Evolutionary conservation across 2,113 vertebrate species (phyloP).

Genomic region (Onychorhynchus coronatus): DNA sequence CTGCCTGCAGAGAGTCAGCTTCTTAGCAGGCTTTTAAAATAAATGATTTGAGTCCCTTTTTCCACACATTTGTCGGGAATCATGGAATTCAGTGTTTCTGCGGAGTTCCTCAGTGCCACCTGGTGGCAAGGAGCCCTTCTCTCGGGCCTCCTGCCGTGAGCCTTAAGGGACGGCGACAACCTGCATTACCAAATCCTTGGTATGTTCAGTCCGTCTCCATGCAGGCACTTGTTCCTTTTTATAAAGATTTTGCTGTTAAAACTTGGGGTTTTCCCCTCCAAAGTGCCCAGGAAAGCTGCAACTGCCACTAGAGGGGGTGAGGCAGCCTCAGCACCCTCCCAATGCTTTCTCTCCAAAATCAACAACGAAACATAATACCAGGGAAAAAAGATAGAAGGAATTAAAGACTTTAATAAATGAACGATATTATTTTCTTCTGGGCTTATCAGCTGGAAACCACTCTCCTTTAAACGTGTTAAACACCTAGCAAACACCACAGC

Average conservation of each 20-base stretch:
- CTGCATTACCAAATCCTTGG: neutral
- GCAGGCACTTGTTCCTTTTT: neutral
- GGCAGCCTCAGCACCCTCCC: neutral
- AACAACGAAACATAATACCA: constrained; percentile 21
- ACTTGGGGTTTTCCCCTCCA: neutral
- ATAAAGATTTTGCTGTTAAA: neutral
- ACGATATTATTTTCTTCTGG: neutral
- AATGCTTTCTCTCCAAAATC: neutral
- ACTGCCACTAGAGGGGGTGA: constrained; percentile 45
- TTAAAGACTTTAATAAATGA: neutral
- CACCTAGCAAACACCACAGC: neutral
- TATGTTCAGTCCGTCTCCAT: neutral
- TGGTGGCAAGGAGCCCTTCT: neutral
- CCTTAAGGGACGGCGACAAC: neutral
- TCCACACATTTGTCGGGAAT: rapidly evolving
- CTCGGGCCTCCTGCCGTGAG: neutral
- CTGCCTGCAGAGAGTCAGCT: neutral
- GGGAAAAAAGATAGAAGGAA: neutral
- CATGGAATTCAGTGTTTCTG: neutral
- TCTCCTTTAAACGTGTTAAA: neutral
- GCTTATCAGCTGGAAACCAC: neutral
- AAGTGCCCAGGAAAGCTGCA: neutral
- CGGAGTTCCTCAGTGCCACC: constrained; percentile 11
- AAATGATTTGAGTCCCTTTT: neutral
- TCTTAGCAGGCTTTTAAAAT: neutral